These are phyloP conservation scores for Pachydiplax longipennis DNA, from an alignment of 2,888 invertebrate species.

Conservation along the genomic window DNA sequence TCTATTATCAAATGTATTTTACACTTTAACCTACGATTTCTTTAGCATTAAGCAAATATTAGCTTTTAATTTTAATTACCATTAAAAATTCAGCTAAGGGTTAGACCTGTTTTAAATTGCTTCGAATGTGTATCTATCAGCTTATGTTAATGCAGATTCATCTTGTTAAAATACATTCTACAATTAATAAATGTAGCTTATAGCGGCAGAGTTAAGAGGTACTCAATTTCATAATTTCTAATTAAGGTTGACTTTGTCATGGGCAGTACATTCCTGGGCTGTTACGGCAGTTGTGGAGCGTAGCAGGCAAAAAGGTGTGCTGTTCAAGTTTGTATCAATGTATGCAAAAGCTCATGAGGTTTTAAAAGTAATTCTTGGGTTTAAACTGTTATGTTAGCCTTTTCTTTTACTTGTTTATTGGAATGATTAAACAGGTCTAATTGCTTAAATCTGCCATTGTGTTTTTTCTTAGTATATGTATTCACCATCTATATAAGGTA, in stretches of 20 bases:
- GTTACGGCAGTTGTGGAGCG: neutral
- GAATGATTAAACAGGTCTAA: neutral
- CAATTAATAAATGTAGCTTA: neutral
- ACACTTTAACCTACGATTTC: neutral
- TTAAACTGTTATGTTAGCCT: neutral
- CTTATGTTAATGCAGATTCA: neutral
- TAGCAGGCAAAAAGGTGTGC: neutral
- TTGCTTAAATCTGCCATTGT: neutral
- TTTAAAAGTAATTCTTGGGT: neutral
- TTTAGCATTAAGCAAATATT: neutral
- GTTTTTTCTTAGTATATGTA: neutral
- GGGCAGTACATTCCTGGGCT: neutral
- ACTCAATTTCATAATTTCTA: neutral
- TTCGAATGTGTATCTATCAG: neutral
- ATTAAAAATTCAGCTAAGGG: neutral
- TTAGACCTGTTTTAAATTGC: neutral
- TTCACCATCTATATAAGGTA: neutral
- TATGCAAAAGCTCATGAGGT: neutral
- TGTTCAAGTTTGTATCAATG: neutral
- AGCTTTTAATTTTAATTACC: neutral
- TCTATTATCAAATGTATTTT: neutral
- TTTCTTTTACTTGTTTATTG: neutral
- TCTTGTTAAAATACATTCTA: neutral
- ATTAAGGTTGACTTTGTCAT: neutral
- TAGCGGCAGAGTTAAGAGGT: neutral